Base-by-base conservation (phyloP, 2,888 invertebrate genomes). In the Drosophila sordidula region DNA sequence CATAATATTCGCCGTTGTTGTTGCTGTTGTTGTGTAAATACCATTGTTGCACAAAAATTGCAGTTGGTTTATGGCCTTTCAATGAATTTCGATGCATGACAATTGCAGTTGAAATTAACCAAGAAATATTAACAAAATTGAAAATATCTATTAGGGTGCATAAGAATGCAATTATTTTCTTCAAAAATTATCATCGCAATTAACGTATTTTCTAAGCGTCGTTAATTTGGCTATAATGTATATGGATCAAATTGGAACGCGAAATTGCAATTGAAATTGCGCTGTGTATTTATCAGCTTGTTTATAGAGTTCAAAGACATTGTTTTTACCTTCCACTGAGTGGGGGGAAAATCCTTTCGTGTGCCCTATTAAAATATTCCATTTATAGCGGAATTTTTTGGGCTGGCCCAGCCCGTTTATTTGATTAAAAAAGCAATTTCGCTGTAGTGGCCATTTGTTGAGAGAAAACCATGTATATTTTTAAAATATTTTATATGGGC, bases 341-440 rank as follows among this genome's bases (percentile, higher is more conserved):
- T 2, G 25, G 26, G 29, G 34, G 4, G 0, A 12, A n/a, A n/a
- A n/a, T n/a, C 64, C 44, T 29, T 41, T 55, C 25, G n/a, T 45
- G 56, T 46, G 32, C 9, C 29, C 65, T 69, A 66, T 61, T 71
- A 71, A 50, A 81, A 62, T 64, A 57, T 58, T 51, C 64, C 75
- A 68, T 84, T 87, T 85, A 58, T 41, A 62, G 44, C 42, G 46
- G 16, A 26, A 55, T 61, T 64, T 71, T 58, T 50, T 56, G 6
- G 45, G 38, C 26, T 55, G 49, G 69, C 66, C 18, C 56, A 49
- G 47, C 47, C n/a, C 41, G 32, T 61, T 69, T 52, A 62, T 74
- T 67, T 70, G 59, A 69, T 81, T 84, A 72, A 84, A 82, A 81
- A 70, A 46, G 62, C 64, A 72, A 79, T 82, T 86, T 65, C 46